Evolutionary conservation across 2,888 invertebrate species (phyloP).

Genomic region (Unio pictorum): DNA sequence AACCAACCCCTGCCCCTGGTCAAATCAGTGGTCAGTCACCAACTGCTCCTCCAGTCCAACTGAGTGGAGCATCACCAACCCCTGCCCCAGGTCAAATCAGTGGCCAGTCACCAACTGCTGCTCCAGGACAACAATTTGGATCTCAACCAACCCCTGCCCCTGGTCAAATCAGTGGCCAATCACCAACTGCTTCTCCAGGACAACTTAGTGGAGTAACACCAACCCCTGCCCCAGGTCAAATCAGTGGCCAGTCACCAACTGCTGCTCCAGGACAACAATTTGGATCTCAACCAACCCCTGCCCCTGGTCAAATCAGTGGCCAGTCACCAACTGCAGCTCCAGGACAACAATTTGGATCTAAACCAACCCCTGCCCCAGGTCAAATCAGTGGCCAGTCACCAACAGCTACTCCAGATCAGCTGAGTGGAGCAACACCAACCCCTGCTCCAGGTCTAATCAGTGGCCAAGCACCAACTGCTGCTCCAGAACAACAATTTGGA

Average conservation of each 20-base stretch:
- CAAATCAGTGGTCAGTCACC: not conserved
- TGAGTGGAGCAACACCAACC: too few species aligned
- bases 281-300: not conserved
- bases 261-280: too few species aligned
- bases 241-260: too few species aligned
- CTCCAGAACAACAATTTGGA: not conserved
- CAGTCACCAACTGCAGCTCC: constrained; percentile 26
- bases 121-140: constrained; percentile 1
- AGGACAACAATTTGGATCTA: constrained; percentile 4
- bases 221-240: too few species aligned
- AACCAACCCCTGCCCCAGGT: too few species aligned
- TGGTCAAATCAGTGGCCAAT: not conserved
- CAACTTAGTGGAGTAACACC: not conserved
- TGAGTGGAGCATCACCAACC: not conserved
- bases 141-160: not conserved
- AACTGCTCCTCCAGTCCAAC: not conserved
- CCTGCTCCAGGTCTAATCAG: not conserved
- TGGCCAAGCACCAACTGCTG: constrained; percentile 3
- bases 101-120: constrained; percentile 22
- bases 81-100: not conserved
- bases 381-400: too few species aligned
- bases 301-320: constrained; percentile 10
- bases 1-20: not conserved
- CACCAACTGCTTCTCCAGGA: constrained; percentile 6
- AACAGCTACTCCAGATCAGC: too few species aligned